These are phyloP conservation scores for Flabesymbios commensalis DNA, from an alignment of 2,888 invertebrate genomes.

Conservation along the genomic window DNA sequence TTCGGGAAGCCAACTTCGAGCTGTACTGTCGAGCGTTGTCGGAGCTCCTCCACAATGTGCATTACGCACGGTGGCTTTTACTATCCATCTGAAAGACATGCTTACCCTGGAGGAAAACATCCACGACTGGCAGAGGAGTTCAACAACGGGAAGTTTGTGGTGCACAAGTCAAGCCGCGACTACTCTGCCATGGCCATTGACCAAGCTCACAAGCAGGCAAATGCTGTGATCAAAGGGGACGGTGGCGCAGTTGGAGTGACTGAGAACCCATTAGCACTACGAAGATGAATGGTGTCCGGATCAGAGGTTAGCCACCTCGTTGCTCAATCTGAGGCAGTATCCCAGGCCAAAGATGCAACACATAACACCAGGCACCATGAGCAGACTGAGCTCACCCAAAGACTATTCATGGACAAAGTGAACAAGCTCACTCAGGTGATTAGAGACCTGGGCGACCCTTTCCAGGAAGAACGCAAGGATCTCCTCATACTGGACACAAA, in stretches of 20 bases:
- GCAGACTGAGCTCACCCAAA: slow-evolving; percentile 4
- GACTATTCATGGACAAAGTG: slow-evolving; percentile 19
- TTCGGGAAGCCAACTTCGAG: slow-evolving; percentile 23
- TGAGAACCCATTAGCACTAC: slow-evolving; percentile 32
- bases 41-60: slow-evolving; percentile 29
- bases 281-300: slow-evolving; percentile 40
- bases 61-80: slow-evolving; percentile 41
- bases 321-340: slow-evolving; percentile 11
- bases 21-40: slow-evolving; percentile 23
- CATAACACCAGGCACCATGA: slow-evolving; percentile 12
- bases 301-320: slow-evolving; percentile 35
- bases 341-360: slow-evolving; percentile 3
- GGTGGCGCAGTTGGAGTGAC: slow-evolving; percentile 37
- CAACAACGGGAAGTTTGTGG: slow-evolving; percentile 32
- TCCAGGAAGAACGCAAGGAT: slow-evolving; percentile 22
- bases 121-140: slow-evolving; percentile 32
- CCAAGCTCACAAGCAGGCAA: slow-evolving; percentile 41
- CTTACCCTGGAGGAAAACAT: slow-evolving; percentile 27
- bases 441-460: slow-evolving; percentile 30
- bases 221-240: slow-evolving; percentile 39
- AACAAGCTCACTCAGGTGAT: slow-evolving; percentile 14
- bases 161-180: slow-evolving; percentile 30
- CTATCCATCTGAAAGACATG: slow-evolving; percentile 38
- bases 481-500: slow-evolving; percentile 31
- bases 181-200: slow-evolving; percentile 37